phyloP scores from a whole-genome alignment of 2,113 vertebrate species.

The Hucho hucho region DNA sequence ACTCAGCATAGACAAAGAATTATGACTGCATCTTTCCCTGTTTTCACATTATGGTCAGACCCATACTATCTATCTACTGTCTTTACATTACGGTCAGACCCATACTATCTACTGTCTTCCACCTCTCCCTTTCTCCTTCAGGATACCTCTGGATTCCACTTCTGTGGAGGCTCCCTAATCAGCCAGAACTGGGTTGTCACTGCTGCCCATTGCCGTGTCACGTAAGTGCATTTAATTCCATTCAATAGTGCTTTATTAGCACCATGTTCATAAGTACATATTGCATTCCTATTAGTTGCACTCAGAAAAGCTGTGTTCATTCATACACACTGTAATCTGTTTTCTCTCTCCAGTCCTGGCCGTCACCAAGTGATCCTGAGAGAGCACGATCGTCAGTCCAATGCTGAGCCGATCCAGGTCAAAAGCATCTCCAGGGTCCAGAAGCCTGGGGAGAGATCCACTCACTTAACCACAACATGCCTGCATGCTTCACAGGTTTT shows the following conservation, averaged over 20 bases:
- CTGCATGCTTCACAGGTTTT: no score
- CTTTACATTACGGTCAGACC: no score
- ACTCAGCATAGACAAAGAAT: not conserved
- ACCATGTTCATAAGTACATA: no score
- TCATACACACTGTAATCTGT: not conserved
- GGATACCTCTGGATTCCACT: constrained; percentile 73
- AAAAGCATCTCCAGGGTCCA: constrained; percentile 67
- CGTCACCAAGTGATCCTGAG: constrained; percentile 77
- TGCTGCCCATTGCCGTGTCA: constrained; percentile 74
- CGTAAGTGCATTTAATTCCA: constrained; percentile 58
- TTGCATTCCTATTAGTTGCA: no score
- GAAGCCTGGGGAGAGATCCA: no score
- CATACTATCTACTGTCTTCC: no score
- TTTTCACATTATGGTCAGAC: no score
- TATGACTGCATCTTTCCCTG: not conserved
- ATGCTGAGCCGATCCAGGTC: constrained; percentile 69
- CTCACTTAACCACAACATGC: no score
- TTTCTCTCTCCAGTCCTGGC: constrained; percentile 56
- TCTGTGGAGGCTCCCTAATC: constrained; percentile 77
- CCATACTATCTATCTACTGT: no score
- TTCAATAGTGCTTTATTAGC: no score
- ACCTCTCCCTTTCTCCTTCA: constrained; percentile 19
- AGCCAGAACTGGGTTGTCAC: constrained; percentile 74
- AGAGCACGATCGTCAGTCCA: constrained; percentile 70
- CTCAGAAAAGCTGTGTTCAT: no score